These are phyloP conservation scores for Tonatia bakeri DNA, from an alignment of 2,113 vertebrate genomes.

Conservation along the genomic window DNA sequence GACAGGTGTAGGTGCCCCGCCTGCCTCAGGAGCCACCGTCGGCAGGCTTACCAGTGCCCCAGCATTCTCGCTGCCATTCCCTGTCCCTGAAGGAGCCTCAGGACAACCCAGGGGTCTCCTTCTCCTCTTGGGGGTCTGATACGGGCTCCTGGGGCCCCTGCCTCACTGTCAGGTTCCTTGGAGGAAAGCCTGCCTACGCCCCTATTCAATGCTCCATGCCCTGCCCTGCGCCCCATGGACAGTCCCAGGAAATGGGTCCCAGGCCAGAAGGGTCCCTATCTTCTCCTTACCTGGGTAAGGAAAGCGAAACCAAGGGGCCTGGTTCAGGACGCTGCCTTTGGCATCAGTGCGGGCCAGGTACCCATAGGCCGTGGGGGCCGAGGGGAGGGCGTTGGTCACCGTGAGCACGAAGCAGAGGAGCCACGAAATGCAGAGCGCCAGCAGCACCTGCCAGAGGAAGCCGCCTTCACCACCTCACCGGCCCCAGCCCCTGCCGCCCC, in stretches of 20 bases:
- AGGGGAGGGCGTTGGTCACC: conserved; percentile 82
- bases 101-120: neutral
- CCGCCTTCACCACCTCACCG: accelerated
- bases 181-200: neutral
- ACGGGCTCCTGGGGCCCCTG: neutral
- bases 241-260: neutral
- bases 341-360: conserved; percentile 91
- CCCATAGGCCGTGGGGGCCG: conserved; percentile 83
- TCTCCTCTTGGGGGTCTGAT: neutral
- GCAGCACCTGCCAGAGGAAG: conserved; percentile 86
- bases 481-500: neutral
- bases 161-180: neutral
- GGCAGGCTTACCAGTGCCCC: conserved; percentile 79
- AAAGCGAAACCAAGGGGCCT: conserved; percentile 92
- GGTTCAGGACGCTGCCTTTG: conserved; percentile 84
- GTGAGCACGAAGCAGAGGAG: conserved; percentile 90
- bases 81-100: neutral
- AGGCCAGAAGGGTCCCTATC: neutral
- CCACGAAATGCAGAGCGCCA: conserved; percentile 93
- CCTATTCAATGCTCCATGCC: neutral
- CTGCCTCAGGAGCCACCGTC: neutral
- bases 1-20: neutral
- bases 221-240: neutral
- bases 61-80: neutral
- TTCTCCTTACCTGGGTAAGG: conserved; percentile 91